Evolutionary conservation across 2,797 vertebrate species (phyloP), one percentile per base, ranked within the genome.

Genomic region (Oreonectes daqikongensis): DNA sequence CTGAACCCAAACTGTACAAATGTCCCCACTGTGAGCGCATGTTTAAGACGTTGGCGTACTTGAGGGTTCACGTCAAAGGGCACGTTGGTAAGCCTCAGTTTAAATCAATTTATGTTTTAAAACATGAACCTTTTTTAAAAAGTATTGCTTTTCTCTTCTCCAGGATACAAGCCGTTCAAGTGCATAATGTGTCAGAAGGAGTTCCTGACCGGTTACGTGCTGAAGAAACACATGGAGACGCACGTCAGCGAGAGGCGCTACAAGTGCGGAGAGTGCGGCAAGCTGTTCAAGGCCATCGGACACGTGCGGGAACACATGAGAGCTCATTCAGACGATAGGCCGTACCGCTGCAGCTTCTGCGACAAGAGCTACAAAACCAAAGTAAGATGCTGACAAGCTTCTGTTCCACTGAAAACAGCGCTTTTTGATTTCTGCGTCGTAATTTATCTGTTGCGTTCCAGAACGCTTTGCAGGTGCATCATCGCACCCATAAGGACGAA

Each of bases 351-450:
- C 78, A 80, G 88, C 1, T 92, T 94, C 78, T 99, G 98, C 9
- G 94, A 94, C 89, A 99, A 98, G 85, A 93, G 94, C 15, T 99
- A 99, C 88, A 99, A 99, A 86, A 99, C 98, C 17, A 99, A 98
- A 95, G 98, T 99, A 81, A 10, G 86, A 15, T 9, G 52, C 38
- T 17, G 24, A 35, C 18, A 6, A 18, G 18, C 2, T 7, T 57
- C 0, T 22, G 6, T 1, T 1, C 9, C 10, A 12, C 2, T n/a
- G 11, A 18, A 57, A 42, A 46, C 28, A 32, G 1, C 20, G n/a
- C 12, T 3, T 50, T 10, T 40, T 59, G 1, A 17, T 35, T 40
- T 8, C 15, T 11, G 18, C 20, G 35, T 32, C 15, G 3, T 64
- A 7, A 40, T 53, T 18, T 9, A 14, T 14, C 0, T 22, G 3